A percentile compares a stretch with the other conserved stretches of the same genome.
Evolutionary conservation across 1,140 invertebrate species (phyloP).

Genomic region (Lerema accius): DNA sequence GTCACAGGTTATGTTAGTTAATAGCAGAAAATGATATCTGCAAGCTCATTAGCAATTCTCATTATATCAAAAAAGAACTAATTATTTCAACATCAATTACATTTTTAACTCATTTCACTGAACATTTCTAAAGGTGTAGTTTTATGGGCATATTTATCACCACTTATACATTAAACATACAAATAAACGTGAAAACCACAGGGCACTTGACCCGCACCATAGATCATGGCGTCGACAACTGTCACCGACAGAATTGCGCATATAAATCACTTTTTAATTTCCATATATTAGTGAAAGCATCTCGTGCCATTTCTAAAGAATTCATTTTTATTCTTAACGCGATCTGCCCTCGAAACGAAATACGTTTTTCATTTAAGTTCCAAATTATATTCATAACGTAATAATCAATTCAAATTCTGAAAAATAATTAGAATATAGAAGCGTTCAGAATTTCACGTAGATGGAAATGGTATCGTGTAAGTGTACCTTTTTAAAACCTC

Average conservation of each 20-base stretch:
- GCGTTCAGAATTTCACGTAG: conserved; percentile 2
- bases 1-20: no score
- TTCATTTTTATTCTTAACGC: conserved; percentile 30
- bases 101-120: no score
- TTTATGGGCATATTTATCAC: no score
- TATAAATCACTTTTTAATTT: conserved; percentile 32
- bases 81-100: no score
- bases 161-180: not conserved
- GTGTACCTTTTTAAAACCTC: not conserved
- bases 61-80: no score
- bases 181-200: not conserved
- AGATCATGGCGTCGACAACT: conserved; percentile 3
- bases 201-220: conserved; percentile 7
- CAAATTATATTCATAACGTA: conserved; percentile 22
- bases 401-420: conserved; percentile 13
- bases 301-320: conserved; percentile 20
- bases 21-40: no score
- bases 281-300: conserved; percentile 22
- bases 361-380: conserved; percentile 15
- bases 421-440: conserved; percentile 10
- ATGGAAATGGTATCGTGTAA: not conserved
- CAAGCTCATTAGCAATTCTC: no score
- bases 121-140: no score
- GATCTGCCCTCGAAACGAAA: conserved; percentile 14
- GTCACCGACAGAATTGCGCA: conserved; percentile 14